Evolutionary conservation across 2,113 vertebrate genomes (phyloP).

Genomic region (Hypomesus transpacificus): DNA sequence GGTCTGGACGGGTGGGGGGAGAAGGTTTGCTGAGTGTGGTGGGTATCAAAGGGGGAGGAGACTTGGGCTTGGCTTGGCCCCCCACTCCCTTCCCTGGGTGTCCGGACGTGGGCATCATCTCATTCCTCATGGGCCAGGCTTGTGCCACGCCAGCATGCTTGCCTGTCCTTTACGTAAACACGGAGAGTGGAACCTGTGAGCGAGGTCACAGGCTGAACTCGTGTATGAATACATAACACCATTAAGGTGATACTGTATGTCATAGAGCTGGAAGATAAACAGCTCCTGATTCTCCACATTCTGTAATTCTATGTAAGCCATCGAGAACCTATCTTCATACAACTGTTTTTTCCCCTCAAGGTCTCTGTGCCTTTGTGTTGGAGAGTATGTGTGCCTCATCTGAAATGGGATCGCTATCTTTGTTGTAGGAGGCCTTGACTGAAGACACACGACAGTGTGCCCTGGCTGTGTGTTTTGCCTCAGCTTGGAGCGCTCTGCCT

Average conservation of each 20-base stretch:
- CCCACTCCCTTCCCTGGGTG: constrained; percentile 65
- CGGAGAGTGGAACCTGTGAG: too few species aligned
- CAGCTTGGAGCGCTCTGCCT: too few species aligned
- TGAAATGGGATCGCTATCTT: background rate
- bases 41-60: constrained; percentile 52
- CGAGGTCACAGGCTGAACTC: too few species aligned
- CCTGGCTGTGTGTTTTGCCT: too few species aligned
- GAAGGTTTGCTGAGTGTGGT: background rate
- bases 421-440: background rate
- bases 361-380: background rate
- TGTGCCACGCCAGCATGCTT: constrained; percentile 62
- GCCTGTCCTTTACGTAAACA: background rate
- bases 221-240: too few species aligned
- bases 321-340: too few species aligned
- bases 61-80: constrained; percentile 61
- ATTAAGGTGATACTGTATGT: too few species aligned
- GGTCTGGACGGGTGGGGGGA: background rate
- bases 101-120: constrained; percentile 65
- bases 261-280: too few species aligned
- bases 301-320: too few species aligned
- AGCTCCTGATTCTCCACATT: too few species aligned
- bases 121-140: constrained; percentile 68
- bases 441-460: too few species aligned
- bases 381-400: background rate
- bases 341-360: constrained; percentile 12